These are phyloP conservation scores for Anas flavirostris DNA, from an alignment of 2,797 vertebrate genomes.

Conservation along the genomic window DNA sequence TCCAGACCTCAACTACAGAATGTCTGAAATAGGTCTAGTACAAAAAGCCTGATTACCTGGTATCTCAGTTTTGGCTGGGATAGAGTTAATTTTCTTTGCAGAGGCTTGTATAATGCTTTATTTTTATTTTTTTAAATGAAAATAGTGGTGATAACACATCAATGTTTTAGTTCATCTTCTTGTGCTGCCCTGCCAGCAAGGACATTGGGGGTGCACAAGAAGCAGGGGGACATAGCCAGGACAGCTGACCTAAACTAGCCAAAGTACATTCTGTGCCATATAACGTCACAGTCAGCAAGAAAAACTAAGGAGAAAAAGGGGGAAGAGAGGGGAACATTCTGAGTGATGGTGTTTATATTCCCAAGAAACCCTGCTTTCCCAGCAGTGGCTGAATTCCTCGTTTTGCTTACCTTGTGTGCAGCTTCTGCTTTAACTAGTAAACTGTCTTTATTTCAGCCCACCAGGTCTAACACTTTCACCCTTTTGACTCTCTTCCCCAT, in stretches of 20 bases:
- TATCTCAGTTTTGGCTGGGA: neutral
- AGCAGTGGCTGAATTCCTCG: neutral
- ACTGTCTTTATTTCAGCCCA: neutral
- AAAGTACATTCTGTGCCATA: neutral
- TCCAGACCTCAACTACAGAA: neutral
- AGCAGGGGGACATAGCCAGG: neutral
- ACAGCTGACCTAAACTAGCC: neutral
- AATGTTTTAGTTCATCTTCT: neutral
- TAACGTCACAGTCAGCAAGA: neutral
- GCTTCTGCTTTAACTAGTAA: neutral
- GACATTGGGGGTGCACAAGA: neutral
- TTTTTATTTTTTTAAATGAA: neutral
- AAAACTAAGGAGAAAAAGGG: neutral
- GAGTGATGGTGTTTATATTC: neutral
- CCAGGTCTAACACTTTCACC: neutral
- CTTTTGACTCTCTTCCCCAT: neutral
- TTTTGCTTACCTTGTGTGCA: neutral
- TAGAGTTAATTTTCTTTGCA: neutral
- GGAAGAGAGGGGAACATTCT: neutral
- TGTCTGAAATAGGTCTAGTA: neutral
- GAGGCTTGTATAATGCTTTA: neutral
- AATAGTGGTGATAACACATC: neutral
- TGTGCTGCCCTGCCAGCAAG: neutral
- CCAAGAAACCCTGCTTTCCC: neutral
- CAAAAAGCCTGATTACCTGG: neutral